Evolutionary conservation across 1,140 invertebrate species (phyloP).

Genomic region (Drosophila paulistorum): DNA sequence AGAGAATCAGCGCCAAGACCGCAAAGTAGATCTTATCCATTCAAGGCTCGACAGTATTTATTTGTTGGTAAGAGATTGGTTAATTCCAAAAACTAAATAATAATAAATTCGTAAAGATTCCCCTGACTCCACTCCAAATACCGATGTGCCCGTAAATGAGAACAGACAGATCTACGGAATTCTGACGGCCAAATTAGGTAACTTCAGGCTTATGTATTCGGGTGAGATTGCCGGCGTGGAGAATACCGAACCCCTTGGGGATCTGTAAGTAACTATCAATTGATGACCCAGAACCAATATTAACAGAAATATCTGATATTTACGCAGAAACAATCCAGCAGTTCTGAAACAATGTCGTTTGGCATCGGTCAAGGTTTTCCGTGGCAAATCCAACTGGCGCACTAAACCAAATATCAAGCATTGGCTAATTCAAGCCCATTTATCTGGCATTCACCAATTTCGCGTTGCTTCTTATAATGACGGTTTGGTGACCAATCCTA

Average conservation of each 20-base stretch:
- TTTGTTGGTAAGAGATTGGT: constrained; percentile 8
- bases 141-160: constrained; percentile 12
- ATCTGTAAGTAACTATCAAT: constrained; percentile 19
- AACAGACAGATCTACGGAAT: constrained; percentile 32
- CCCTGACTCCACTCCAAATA: background rate
- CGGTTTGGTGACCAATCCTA: background rate
- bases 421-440: constrained; percentile 2
- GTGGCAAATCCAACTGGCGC: background rate
- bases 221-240: constrained; percentile 20
- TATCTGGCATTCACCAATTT: background rate
- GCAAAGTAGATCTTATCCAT: background rate
- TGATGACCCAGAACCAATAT: background rate
- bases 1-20: too few relatives aligned
- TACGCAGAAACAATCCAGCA: constrained; percentile 1
- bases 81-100: background rate
- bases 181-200: constrained; percentile 19
- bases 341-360: constrained; percentile 13
- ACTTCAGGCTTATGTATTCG: constrained; percentile 26
- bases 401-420: too few relatives aligned
- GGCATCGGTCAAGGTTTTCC: background rate
- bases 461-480: constrained; percentile 3
- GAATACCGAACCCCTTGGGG: constrained; percentile 16
- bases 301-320: background rate
- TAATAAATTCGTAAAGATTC: background rate
- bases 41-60: constrained; percentile 23